Evolutionary conservation across 2,113 vertebrate species (phyloP), one percentile per base, ranked within the genome.

Genomic region (Prochilodus magdalenae): DNA sequence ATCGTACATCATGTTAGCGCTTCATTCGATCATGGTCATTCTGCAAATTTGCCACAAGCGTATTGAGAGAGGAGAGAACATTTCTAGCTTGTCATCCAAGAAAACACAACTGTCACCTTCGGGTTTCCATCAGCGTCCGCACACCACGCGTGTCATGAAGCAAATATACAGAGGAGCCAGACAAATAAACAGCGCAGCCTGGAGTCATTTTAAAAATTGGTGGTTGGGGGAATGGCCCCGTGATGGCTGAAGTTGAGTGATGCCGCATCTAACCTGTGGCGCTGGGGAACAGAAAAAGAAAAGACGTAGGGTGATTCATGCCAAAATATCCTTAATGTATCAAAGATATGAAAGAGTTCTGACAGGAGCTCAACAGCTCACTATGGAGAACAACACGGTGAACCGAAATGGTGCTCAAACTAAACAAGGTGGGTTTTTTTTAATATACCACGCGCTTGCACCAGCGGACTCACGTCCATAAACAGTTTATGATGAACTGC

Each of bases 401-500:
- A 93, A 94, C 94, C 93, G 93, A 92, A 93, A 94, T 95, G 94
- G 93, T 93, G 95, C 95, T 95, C 94, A 95, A 96, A 95, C 93
- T 95, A 95, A 94, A 95, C 80, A 85, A 74, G 69, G 30, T 70
- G 47, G 36, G 36, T 60, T n/a, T n/a, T 57, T 26, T 33, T 66
- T 14, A 59, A 71, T 67, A 93, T 94, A 94, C 92, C 94, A 82
- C 94, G 93, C 88, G 33, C 93, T 92, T 93, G 94, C 92, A 90
- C 92, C 70, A 93, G 94, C 93, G 94, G 94, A 95, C 84, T 94
- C 92, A 91, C 72, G 73, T 73, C 94, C 92, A 95, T 96, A 96
- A 96, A 96, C 95, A 95, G 92, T 96, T 95, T 96, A 96, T 96
- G 95, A 96, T 96, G 94, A 95, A 96, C 94, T 95, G 94, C 94